Conservation (phyloP, 2,113 vertebrate genomes). For the Sceloporus undulatus region DNA sequence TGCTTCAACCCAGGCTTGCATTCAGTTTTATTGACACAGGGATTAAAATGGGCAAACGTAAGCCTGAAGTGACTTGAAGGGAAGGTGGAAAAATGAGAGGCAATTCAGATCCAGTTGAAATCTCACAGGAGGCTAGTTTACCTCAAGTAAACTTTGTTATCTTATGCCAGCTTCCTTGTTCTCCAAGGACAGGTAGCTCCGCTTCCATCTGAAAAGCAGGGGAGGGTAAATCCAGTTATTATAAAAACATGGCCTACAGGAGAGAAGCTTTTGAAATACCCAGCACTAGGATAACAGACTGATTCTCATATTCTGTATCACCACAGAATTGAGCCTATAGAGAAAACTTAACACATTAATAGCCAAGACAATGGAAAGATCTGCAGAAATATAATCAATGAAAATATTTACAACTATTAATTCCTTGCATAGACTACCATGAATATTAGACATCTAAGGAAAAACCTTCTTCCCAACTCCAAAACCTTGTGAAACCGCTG, state of each 20-base stretch:
- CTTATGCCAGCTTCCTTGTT: conserved; percentile 11
- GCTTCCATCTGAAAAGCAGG: conserved; percentile 27
- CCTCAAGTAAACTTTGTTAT: conserved; percentile 35
- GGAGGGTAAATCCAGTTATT: not conserved
- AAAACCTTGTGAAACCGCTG: too few relatives aligned
- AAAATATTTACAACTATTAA: too few relatives aligned
- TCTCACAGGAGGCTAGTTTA: not conserved
- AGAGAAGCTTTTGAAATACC: not conserved
- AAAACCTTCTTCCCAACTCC: too few relatives aligned
- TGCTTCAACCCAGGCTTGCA: not conserved
- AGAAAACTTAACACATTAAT: not conserved
- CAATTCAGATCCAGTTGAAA: not conserved
- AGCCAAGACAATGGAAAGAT: not conserved
- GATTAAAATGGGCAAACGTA: not conserved
- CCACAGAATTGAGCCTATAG: not conserved
- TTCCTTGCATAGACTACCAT: too few relatives aligned
- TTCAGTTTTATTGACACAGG: not conserved
- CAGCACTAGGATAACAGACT: not conserved
- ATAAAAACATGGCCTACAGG: not conserved
- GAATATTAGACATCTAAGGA: too few relatives aligned
- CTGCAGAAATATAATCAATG: not conserved
- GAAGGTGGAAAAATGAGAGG: not conserved
- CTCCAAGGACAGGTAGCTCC: not conserved
- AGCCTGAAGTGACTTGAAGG: not conserved
- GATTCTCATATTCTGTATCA: not conserved